phyloP scores from a whole-genome alignment of 2,113 vertebrate species.

The Boleophthalmus pectinirostris region DNA sequence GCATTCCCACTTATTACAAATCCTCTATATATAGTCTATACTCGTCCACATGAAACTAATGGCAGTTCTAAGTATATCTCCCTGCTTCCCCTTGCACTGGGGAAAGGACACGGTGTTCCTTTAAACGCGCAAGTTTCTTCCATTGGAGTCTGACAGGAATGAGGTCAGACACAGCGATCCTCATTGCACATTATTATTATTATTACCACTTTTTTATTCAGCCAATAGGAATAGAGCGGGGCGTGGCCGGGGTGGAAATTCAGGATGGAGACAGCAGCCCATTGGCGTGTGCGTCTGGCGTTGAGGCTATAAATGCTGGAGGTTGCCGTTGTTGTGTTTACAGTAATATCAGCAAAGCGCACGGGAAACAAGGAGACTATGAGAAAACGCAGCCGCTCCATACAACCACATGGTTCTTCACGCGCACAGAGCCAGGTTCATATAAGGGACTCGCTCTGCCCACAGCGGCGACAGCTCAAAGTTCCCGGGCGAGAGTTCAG shows the following conservation, averaged over 20 bases:
- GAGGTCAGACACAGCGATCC: conserved; percentile 97
- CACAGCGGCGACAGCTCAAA: conserved; percentile 48
- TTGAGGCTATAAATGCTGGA: conserved; percentile 85
- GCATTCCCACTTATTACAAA: conserved; percentile 33
- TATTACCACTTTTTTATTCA: conserved; percentile 85
- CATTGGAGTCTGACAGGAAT: conserved; percentile 87
- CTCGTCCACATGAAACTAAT: conserved; percentile 57
- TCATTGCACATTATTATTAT: conserved; percentile 95
- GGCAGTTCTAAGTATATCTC: conserved; percentile 52
- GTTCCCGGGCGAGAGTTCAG: conserved; percentile 73
- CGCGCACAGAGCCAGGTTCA: conserved; percentile 69
- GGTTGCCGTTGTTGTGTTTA: conserved; percentile 80
- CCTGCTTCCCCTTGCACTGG: conserved; percentile 24
- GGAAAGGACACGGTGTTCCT: conserved; percentile 63
- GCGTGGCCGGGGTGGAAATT: conserved; percentile 77
- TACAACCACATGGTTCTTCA: conserved; percentile 79
- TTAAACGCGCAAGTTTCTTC: conserved; percentile 75
- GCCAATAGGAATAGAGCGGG: conserved; percentile 81
- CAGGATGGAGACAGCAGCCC: conserved; percentile 87
- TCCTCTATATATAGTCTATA: conserved; percentile 51
- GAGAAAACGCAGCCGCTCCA: conserved; percentile 77
- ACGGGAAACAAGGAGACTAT: conserved; percentile 80
- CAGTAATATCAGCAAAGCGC: conserved; percentile 83
- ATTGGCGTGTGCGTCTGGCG: conserved; percentile 79
- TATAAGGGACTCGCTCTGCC: conserved; percentile 59